Evolutionary conservation across 2,113 vertebrate genomes (phyloP).

Genomic region (Psilopogon haemacephalus): DNA sequence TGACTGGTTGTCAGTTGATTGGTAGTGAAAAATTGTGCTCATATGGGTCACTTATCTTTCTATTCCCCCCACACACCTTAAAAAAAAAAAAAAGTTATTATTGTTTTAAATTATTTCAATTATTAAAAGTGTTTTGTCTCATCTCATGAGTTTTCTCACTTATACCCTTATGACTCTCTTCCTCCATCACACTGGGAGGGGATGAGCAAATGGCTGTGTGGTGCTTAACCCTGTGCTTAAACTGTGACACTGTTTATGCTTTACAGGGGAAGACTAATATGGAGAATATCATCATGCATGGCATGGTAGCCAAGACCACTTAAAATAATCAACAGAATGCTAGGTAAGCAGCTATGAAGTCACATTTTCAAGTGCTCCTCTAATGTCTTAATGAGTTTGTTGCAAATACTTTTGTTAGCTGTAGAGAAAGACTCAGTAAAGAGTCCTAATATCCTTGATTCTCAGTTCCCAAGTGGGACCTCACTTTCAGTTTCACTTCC

Average conservation of each 20-base stretch:
- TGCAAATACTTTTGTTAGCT: not conserved
- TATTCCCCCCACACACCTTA: no score
- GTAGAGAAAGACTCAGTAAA: not conserved
- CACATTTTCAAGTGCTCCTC: not conserved
- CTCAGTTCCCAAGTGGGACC: not conserved
- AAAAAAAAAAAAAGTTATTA: no score
- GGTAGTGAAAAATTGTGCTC: not conserved
- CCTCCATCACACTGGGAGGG: no score
- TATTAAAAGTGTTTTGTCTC: not conserved
- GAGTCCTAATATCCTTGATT: not conserved
- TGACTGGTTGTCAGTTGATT: fast-evolving
- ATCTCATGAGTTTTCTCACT: not conserved
- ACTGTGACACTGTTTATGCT: not conserved
- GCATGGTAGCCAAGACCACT: not conserved
- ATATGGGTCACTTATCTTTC: not conserved
- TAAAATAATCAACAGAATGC: not conserved
- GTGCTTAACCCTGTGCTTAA: not conserved
- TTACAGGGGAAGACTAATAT: not conserved
- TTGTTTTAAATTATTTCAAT: not conserved
- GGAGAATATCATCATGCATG: not conserved
- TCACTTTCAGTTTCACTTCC: not conserved
- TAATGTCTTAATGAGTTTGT: not conserved
- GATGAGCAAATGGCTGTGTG: no score
- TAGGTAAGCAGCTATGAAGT: not conserved
- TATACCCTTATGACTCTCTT: not conserved